Base-by-base conservation (phyloP, 2,113 vertebrate genomes). In the Coturnix japonica region DNA sequence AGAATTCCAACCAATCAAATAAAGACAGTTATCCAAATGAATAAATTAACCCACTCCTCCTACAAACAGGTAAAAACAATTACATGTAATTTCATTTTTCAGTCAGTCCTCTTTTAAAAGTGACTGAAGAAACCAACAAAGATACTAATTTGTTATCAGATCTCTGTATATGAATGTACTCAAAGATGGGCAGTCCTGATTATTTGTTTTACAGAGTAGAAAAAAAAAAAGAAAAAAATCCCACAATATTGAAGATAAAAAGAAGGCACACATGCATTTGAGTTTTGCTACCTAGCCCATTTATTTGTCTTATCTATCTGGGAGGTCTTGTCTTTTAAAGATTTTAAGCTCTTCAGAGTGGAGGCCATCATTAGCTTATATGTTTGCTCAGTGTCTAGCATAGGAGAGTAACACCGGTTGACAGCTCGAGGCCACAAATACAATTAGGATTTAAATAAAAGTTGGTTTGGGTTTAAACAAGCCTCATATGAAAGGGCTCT, bases 361-460 rank as follows among this genome's bases (percentile, higher is more conserved):
- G 86, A 94, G 78, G 74, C 87, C 90, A 76, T 93, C 93, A 92
- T 94, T 92, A 91, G 81, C 86, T 87, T 94, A 85, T 82, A 53
- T 96, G 92, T 96, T 95, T 96, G 84, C 81, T 92, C 74, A 95
- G 71, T 74, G 86, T 70, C 92, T 92, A 92, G 63, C 67, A 67
- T 20, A 79, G 51, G 49, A 91, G 69, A 71, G 53, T 56, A 87
- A 91, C 71, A 89, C 66, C 72, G 74, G 92, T 56, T 94, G 95
- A 96, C 89, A 94, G 92, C 92, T 96, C 86, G 87, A 95, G 94
- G 92, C 95, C 79, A 94, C 92, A 93, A 85, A 93, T 66, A 94
- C 91, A 95, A 96, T 96, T 93, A 95, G 84, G 91, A 85, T 95
- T 91, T 96, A 90, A 96, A 94, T 89, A 81, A 87, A 71, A 94